Conservation (phyloP, 2,113 vertebrate genomes). For the Rhombomys opimus region DNA sequence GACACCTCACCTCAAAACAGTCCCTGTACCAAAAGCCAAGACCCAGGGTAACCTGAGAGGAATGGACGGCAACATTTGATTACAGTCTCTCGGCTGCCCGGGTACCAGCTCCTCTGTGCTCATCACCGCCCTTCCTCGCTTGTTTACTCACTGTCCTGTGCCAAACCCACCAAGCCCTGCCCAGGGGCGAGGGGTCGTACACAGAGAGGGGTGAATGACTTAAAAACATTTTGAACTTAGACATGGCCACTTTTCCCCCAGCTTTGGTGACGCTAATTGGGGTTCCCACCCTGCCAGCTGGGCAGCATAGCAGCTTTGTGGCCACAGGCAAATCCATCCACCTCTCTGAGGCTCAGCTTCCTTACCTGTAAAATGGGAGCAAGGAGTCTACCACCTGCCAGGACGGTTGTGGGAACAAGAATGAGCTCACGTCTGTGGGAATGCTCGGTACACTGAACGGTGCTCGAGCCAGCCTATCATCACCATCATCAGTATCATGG, state of each 20-base stretch:
- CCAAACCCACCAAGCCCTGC: background rate
- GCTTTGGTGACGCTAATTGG: slow-evolving; percentile 38
- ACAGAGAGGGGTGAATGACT: background rate
- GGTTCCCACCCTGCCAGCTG: background rate
- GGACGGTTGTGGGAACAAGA: slow-evolving; percentile 58
- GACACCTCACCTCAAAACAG: background rate
- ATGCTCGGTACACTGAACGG: slow-evolving; percentile 60
- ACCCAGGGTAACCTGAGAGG: background rate
- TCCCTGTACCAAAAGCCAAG: background rate
- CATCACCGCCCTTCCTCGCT: background rate
- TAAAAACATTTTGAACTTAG: background rate
- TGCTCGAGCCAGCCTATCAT: slow-evolving; percentile 56
- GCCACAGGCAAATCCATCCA: slow-evolving; percentile 18
- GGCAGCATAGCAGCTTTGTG: slow-evolving; percentile 19
- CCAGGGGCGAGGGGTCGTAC: background rate
- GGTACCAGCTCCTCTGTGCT: background rate
- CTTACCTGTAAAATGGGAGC: slow-evolving; percentile 68
- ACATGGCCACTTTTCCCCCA: background rate
- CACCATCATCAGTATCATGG: slow-evolving; percentile 39
- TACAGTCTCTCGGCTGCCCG: background rate
- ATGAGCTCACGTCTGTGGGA: slow-evolving; percentile 76
- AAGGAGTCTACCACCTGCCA: slow-evolving; percentile 67
- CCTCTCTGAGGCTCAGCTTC: slow-evolving; percentile 66
- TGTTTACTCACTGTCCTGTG: background rate
- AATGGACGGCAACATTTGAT: background rate